These are phyloP conservation scores for Yponomeuta evonymella DNA, from an alignment of 2,888 invertebrate genomes.

Conservation along the genomic window DNA sequence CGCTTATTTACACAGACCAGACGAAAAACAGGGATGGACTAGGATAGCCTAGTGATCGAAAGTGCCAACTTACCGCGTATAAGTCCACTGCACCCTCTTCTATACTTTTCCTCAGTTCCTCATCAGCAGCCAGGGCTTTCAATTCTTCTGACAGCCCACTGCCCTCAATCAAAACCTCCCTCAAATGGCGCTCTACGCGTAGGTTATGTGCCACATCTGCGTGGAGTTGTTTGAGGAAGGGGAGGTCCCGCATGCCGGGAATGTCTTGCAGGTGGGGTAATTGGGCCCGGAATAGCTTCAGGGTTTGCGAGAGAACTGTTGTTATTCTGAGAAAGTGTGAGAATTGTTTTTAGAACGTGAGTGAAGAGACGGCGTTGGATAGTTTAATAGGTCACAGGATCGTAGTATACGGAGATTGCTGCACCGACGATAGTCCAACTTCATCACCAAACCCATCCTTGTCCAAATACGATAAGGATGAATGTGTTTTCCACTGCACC, in stretches of 20 bases:
- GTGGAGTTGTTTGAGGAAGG: constrained; percentile 40
- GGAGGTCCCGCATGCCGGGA: constrained; percentile 42
- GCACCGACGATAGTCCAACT: too few species aligned
- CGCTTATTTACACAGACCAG: too few species aligned
- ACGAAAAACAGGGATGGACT: too few species aligned
- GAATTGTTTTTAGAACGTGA: too few species aligned
- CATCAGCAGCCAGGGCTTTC: constrained; percentile 25
- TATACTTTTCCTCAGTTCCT: constrained; percentile 33
- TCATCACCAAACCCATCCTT: too few species aligned
- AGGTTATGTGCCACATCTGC: constrained; percentile 45
- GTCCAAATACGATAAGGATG: too few species aligned
- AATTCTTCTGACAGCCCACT: constrained; percentile 30
- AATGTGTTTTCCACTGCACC: too few species aligned
- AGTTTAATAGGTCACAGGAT: too few species aligned
- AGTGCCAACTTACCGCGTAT: constrained; percentile 37
- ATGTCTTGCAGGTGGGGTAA: constrained; percentile 54
- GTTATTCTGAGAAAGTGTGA: constrained; percentile 40
- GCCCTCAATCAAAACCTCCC: constrained; percentile 31
- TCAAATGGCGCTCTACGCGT: constrained; percentile 37
- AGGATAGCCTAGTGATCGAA: neutral
- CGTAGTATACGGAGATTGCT: too few species aligned
- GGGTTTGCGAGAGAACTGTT: constrained; percentile 43
- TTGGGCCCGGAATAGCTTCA: constrained; percentile 45
- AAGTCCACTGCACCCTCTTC: constrained; percentile 44
- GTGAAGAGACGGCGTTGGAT: too few species aligned